These are phyloP conservation scores for Conchocele bisecta DNA, from an alignment of 2,888 invertebrate genomes.

Conservation along the genomic window DNA sequence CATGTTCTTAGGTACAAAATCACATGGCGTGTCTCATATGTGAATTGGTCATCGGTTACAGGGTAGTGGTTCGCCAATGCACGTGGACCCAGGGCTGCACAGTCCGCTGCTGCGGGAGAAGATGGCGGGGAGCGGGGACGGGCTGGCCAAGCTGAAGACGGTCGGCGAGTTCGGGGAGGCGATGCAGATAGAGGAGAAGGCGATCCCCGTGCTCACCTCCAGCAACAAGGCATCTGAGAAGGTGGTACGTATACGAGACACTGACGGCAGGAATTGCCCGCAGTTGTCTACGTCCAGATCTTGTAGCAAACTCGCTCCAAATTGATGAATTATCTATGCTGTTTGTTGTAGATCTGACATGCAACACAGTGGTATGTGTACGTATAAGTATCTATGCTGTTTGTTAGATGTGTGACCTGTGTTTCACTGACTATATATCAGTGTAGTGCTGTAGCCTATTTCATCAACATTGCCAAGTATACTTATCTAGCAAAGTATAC, in stretches of 20 bases:
- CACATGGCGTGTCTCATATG: too few relatives aligned
- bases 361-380: neutral
- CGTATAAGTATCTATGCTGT: neutral
- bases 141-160: constrained; percentile 14
- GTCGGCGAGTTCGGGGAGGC: constrained; percentile 53
- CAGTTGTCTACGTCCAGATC: too few relatives aligned
- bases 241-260: constrained; percentile 56
- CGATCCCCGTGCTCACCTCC: constrained; percentile 37
- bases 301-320: too few relatives aligned
- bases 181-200: constrained; percentile 73
- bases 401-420: too few relatives aligned
- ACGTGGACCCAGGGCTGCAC: constrained; percentile 46
- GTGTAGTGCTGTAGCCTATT: too few relatives aligned
- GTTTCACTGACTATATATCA: too few relatives aligned
- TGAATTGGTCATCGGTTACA: too few relatives aligned
- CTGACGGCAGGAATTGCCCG: too few relatives aligned
- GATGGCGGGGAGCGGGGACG: constrained; percentile 8
- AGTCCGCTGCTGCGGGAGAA: constrained; percentile 48
- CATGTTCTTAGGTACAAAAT: too few relatives aligned
- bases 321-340: too few relatives aligned
- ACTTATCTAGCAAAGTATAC: too few relatives aligned
- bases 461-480: too few relatives aligned
- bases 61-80: constrained; percentile 62
- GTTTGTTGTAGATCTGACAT: neutral
- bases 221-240: constrained; percentile 52